Evolutionary conservation across 1,140 invertebrate genomes (phyloP).

Genomic region (Conus ventricosus): DNA sequence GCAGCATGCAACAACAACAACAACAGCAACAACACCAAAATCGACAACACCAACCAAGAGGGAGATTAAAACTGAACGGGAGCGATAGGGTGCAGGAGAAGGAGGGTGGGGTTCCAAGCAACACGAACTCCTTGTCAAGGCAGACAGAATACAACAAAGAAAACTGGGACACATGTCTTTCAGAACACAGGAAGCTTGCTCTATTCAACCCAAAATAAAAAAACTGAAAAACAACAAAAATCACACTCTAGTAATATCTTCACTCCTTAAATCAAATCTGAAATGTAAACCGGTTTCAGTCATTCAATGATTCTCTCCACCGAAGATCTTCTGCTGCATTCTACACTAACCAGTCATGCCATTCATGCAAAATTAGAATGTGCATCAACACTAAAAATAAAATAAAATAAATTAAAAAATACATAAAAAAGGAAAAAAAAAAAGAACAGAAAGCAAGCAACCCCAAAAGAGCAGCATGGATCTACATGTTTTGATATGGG

Average conservation of each 20-base stretch:
- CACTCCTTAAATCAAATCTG: too few relatives aligned
- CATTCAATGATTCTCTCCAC: too few relatives aligned
- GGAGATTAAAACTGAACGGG: background rate
- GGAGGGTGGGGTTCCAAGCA: too few relatives aligned
- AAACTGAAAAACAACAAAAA: background rate
- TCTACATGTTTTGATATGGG: too few relatives aligned
- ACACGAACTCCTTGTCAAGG: too few relatives aligned
- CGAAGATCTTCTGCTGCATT: background rate
- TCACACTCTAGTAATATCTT: background rate
- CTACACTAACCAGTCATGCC: background rate
- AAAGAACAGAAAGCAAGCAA: background rate
- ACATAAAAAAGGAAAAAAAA: background rate
- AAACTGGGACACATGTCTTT: too few relatives aligned
- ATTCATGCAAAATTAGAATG: background rate
- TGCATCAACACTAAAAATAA: background rate
- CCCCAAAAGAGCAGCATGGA: too few relatives aligned
- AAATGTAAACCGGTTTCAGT: too few relatives aligned
- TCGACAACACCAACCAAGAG: background rate
- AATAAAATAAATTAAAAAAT: too few relatives aligned
- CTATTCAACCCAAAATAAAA: background rate
- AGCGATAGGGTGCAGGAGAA: too few relatives aligned
- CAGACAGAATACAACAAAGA: too few relatives aligned
- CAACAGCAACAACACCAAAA: conserved; percentile 9
- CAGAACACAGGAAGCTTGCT: too few relatives aligned
- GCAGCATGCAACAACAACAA: conserved; percentile 35